Evolutionary conservation across 2,888 invertebrate genomes (phyloP), one percentile per base, ranked within the genome.

Genomic region (Muschampia plurimacula): DNA sequence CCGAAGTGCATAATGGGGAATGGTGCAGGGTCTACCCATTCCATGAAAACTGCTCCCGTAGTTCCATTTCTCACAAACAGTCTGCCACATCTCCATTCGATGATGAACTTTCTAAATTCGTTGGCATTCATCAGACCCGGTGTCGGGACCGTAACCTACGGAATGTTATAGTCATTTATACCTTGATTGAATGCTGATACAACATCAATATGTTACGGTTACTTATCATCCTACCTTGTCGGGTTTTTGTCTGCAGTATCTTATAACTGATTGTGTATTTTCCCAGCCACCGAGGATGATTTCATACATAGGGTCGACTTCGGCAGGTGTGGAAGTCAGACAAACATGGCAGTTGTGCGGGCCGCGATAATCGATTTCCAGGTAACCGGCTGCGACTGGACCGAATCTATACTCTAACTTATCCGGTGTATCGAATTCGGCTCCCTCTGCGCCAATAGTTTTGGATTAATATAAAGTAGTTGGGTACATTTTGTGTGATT

Each of bases 201-300:
- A 73, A 82, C 80, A 78, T 80, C 81, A 78, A 67, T 13, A 69
- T 12, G 22, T 28, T 15, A 60, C n/a, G 9, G 7, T 52, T n/a
- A 10, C 55, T 15, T 52, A 55, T 69, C 46, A 44, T 75, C 81
- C 84, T 93, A 96, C 96, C 95, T 96, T 95, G 79, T 96, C 96
- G 46, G 96, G 96, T 82, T 95, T 95, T 85, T 95, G 93, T 79
- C 95, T 94, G 91, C 95, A 95, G 85, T 95, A 90, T 84, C 96
- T 95, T 85, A 96, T 96, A 77, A 95, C 96, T 55, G 96, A 96
- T 78, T 95, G 95, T 64, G 92, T 93, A 85, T 96, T 96, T 75
- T 95, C 95, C 96, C 96, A 96, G 74, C 96, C 96, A 68, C 96
- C 96, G 78, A 96, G 93, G 80, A 96, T 95, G 77, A 96, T 91